Conservation (phyloP, 35 echinoderm and acorn worm genomes). For the Apostichopus californicus region DNA sequence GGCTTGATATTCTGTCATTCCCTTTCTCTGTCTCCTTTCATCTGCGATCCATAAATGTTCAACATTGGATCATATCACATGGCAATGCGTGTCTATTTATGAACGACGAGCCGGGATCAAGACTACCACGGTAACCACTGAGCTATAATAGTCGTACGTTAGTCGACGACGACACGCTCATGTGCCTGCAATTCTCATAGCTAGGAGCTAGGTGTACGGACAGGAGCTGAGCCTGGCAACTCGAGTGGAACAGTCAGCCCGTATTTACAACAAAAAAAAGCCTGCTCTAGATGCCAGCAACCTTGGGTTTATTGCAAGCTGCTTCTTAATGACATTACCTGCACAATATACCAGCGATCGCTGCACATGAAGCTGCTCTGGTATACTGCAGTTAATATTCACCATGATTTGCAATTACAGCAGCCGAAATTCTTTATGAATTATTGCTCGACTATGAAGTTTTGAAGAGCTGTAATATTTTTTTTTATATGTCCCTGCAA, state of each 20-base stretch:
- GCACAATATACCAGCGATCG: neutral
- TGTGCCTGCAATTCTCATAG: no score
- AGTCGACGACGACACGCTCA: neutral
- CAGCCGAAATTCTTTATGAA: slow-evolving; percentile 14
- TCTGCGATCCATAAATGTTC: slow-evolving; percentile 5
- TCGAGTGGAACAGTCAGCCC: neutral
- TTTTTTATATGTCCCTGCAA: neutral
- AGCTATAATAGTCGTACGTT: neutral
- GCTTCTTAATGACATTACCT: slow-evolving; percentile 13
- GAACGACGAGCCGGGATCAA: neutral
- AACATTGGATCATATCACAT: neutral
- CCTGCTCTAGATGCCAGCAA: neutral
- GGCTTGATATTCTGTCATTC: neutral
- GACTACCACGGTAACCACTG: neutral
- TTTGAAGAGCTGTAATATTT: neutral
- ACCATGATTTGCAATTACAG: neutral
- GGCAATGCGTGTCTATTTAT: neutral
- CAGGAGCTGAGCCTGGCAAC: neutral
- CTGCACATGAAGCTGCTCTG: neutral
- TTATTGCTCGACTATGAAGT: slow-evolving; percentile 12
- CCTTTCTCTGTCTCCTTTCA: slow-evolving; percentile 8
- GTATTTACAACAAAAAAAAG: neutral
- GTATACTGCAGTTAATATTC: neutral
- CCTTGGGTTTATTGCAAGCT: neutral
- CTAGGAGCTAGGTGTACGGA: neutral